These are phyloP conservation scores for Drosophila anomalata DNA, from an alignment of 2,888 invertebrate genomes.

Conservation along the genomic window DNA sequence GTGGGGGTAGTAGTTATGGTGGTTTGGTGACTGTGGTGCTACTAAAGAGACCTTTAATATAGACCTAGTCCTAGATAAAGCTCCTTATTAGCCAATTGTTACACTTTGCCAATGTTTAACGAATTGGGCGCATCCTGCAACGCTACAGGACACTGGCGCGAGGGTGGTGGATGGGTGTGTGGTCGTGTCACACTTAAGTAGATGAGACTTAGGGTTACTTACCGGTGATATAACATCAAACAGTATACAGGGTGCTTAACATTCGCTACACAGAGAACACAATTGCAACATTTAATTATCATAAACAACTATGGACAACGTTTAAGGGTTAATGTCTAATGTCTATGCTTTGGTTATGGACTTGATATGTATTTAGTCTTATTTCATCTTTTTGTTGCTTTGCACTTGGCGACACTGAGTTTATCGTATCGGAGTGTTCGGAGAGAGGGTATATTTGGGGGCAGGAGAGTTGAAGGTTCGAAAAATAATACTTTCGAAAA, in stretches of 20 bases:
- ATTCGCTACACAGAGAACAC: slow-evolving; percentile 83
- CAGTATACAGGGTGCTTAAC: slow-evolving; percentile 83
- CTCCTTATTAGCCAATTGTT: slow-evolving; percentile 50
- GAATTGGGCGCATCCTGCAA: slow-evolving; percentile 61
- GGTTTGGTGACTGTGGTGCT: not conserved
- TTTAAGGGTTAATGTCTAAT: slow-evolving; percentile 58
- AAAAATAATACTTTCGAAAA: slow-evolving; percentile 19
- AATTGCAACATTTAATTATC: slow-evolving; percentile 82
- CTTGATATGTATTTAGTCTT: slow-evolving; percentile 23
- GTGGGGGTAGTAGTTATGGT: not conserved
- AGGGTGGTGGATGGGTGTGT: not conserved
- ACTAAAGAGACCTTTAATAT: slow-evolving; percentile 7
- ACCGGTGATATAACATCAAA: slow-evolving; percentile 82
- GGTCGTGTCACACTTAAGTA: slow-evolving; percentile 39
- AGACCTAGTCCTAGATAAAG: slow-evolving; percentile 11
- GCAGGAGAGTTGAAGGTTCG: slow-evolving; percentile 34
- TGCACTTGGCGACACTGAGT: slow-evolving; percentile 35
- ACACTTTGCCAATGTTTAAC: slow-evolving; percentile 45
- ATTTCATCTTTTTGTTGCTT: slow-evolving; percentile 28
- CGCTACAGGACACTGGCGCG: slow-evolving; percentile 24
- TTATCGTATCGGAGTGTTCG: slow-evolving; percentile 9
- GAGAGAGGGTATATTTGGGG: not conserved
- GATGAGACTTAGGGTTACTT: slow-evolving; percentile 73
- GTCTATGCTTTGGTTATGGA: slow-evolving; percentile 36
- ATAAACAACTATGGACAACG: slow-evolving; percentile 74